A percentile compares a stretch with the other conserved stretches of the same genome.
These are phyloP conservation scores for Calidris pugnax DNA, from an alignment of 2,113 vertebrate species.

Conservation along the genomic window DNA sequence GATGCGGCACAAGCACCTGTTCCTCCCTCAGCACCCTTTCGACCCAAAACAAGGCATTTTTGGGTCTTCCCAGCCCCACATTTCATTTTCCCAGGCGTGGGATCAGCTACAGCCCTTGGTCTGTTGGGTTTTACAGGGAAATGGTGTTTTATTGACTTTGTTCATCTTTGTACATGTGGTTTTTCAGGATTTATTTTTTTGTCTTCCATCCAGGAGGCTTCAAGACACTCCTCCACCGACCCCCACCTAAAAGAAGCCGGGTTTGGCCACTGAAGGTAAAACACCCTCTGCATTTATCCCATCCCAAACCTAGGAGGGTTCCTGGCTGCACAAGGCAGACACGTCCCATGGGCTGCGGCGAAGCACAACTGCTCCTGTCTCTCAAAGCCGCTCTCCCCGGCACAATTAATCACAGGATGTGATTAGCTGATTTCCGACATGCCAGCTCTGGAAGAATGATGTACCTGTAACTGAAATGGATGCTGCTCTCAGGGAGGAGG, in stretches of 20 bases:
- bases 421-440: rapidly evolving
- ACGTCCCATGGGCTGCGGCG: background rate
- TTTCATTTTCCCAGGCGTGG: rapidly evolving
- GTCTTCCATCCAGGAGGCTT: background rate
- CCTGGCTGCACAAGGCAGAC: background rate
- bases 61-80: background rate
- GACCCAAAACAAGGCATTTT: rapidly evolving
- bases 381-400: background rate
- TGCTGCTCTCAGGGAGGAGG: rapidly evolving
- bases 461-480: background rate
- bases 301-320: rapidly evolving
- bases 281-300: rapidly evolving
- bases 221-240: rapidly evolving
- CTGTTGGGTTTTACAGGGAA: background rate
- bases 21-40: background rate
- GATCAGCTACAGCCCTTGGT: background rate
- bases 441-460: rapidly evolving
- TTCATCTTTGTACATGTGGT: background rate
- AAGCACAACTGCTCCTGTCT: background rate
- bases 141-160: background rate
- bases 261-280: background rate
- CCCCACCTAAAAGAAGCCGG: background rate
- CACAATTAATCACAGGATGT: background rate
- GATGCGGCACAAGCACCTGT: rapidly evolving
- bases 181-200: no score